phyloP scores from a whole-genome alignment of 1,140 invertebrate genomes.

The Tetramorium parvispinum region DNA sequence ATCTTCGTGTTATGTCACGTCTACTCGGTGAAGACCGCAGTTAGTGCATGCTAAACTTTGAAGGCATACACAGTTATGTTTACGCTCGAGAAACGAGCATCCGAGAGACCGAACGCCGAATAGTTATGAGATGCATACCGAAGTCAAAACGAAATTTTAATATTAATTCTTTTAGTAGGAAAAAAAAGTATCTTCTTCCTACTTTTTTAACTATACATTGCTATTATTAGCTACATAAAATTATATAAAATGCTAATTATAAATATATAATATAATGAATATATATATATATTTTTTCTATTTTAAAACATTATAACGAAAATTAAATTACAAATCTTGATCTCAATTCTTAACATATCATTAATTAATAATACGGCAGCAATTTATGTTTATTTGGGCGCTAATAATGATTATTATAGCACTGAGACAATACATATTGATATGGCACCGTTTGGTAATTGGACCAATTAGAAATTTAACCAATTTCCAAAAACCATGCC shows the following conservation, averaged over 20 bases:
- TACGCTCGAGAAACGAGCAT: slow-evolving; percentile 54
- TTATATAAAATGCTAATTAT: neutral
- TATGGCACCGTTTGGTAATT: slow-evolving; percentile 19
- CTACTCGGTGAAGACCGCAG: slow-evolving; percentile 53
- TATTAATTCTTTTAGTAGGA: slow-evolving; percentile 24
- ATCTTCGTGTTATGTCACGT: slow-evolving; percentile 56
- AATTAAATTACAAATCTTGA: neutral
- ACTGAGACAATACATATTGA: neutral
- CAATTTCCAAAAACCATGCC: slow-evolving; percentile 28
- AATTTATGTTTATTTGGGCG: neutral
- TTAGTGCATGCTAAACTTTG: slow-evolving; percentile 61
- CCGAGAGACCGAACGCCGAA: slow-evolving; percentile 50
- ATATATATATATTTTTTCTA: neutral
- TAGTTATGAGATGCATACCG: slow-evolving; percentile 27
- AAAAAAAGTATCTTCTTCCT: too few relatives aligned
- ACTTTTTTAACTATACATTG: neutral
- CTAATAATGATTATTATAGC: neutral
- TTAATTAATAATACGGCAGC: neutral
- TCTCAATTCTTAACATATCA: neutral
- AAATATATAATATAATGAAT: neutral
- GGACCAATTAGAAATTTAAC: slow-evolving; percentile 17
- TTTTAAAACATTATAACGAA: neutral
- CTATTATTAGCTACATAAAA: neutral
- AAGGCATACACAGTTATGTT: slow-evolving; percentile 49
- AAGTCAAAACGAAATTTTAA: slow-evolving; percentile 30